A percentile compares a stretch with the other conserved stretches of the same genome.
phyloP scores from a whole-genome alignment of 1,140 invertebrate species.

The Orchesella cincta region DNA sequence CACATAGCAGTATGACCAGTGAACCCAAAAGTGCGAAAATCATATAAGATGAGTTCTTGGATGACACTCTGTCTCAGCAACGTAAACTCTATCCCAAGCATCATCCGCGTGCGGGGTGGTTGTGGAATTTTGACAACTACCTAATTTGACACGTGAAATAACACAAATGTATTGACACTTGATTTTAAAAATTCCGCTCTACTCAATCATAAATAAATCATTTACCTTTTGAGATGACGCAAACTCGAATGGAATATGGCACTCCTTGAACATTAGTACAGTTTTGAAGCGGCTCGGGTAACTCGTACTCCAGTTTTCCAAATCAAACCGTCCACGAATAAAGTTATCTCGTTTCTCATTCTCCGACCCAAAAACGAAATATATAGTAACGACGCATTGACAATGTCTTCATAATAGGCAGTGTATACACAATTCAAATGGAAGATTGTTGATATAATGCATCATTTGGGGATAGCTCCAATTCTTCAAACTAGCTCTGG shows the following conservation, averaged over 20 bases:
- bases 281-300: slow-evolving; percentile 43
- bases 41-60: slow-evolving; percentile 71
- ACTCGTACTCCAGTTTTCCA: slow-evolving; percentile 44
- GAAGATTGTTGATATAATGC: too few species aligned
- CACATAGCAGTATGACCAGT: slow-evolving; percentile 69
- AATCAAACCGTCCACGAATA: slow-evolving; percentile 39
- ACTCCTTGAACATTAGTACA: slow-evolving; percentile 61
- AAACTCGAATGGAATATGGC: slow-evolving; percentile 67
- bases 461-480: slow-evolving; percentile 50
- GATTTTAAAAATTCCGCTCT: too few species aligned
- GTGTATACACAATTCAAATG: neutral
- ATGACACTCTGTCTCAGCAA: slow-evolving; percentile 73
- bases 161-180: neutral
- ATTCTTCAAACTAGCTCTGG: slow-evolving; percentile 55
- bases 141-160: neutral
- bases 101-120: slow-evolving; percentile 29
- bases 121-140: slow-evolving; percentile 55
- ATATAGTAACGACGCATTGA: slow-evolving; percentile 73
- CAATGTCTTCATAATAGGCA: slow-evolving; percentile 68
- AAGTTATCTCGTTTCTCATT: slow-evolving; percentile 64
- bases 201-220: too few species aligned
- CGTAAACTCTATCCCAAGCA: slow-evolving; percentile 66
- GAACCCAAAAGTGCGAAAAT: slow-evolving; percentile 70
- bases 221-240: slow-evolving; percentile 59
- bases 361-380: slow-evolving; percentile 79